Base-by-base conservation (phyloP, 1,140 invertebrate species). In the Rhopalosiphum maidis region DNA sequence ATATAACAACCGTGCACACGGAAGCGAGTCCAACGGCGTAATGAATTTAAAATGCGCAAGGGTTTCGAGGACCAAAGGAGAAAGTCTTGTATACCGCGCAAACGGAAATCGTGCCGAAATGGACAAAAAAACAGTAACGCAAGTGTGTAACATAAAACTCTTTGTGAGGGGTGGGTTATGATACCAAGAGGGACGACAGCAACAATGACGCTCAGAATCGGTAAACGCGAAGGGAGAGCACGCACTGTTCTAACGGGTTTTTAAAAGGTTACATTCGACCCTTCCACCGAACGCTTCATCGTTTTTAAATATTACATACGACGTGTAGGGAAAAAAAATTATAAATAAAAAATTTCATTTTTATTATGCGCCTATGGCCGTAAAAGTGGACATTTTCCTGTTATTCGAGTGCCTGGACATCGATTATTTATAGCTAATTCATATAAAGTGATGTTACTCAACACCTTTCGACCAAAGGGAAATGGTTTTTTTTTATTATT, bases 341-440 rank as follows among this genome's bases (percentile, higher is more conserved):
- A 41, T 55, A 37, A 89, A 89, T 89, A 89, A 89, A 89, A 54
- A 54, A 89, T 89, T 25, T 23, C 9, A 35, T 89, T 37, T 89
- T 89, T 89, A 89, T 54, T 25, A 15, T 48, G 21, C 22, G 35
- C 25, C 22, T 55, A 51, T 37, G 35, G 2, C 11, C 35, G 35
- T 89, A 89, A 41, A 55, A 55, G 30, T 54, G 88, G n/a, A 54
- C 35, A 25, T 23, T 55, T n/a, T 46, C 30, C 7, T 37, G 1
- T 23, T 41, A 35, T 89, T 54, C 7, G 11, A n/a, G 48, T 3
- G 15, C 88, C 8, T 37, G 23, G 22, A 41, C 22, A 37, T 89
- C 4, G 35, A 89, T 89, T 55, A 89, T 89, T 89, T 89, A 89
- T 25, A 51, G 23, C 23, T n/a, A 89, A 89, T 89, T 89, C 48